phyloP scores from a whole-genome alignment of 2,113 vertebrate genomes.

The Galemys pyrenaicus region DNA sequence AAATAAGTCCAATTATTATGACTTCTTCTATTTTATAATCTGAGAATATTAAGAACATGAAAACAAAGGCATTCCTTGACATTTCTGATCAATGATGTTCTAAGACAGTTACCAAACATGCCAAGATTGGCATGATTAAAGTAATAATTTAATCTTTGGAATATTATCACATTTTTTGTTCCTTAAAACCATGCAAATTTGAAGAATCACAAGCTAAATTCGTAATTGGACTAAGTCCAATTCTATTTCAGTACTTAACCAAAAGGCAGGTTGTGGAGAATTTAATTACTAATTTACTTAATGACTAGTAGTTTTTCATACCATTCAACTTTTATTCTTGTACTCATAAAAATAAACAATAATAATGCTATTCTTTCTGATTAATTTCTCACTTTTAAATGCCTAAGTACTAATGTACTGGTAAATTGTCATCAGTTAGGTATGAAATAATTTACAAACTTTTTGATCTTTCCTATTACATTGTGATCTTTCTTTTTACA shows the following conservation, averaged over 20 bases:
- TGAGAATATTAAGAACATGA: constrained; percentile 12
- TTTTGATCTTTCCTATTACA: neutral
- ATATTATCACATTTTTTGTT: neutral
- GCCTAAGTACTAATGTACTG: neutral
- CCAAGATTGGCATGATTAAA: neutral
- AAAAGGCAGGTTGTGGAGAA: neutral
- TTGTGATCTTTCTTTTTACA: neutral
- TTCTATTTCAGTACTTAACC: constrained; percentile 27
- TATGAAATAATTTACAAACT: constrained; percentile 26
- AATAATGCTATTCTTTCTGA: neutral
- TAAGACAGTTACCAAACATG: constrained; percentile 8
- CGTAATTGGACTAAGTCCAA: neutral
- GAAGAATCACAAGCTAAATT: constrained; percentile 30
- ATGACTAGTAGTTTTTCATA: constrained; percentile 30
- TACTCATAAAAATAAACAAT: neutral
- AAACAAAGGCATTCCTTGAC: neutral
- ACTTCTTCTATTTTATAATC: constrained; percentile 21
- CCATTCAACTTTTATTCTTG: neutral
- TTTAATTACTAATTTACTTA: constrained; percentile 22
- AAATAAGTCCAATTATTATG: neutral
- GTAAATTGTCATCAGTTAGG: neutral
- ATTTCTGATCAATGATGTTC: constrained; percentile 26
- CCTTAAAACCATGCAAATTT: neutral
- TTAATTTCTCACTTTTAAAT: constrained; percentile 45
- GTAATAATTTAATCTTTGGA: neutral